phyloP scores from a whole-genome alignment of 2,888 invertebrate species.

The Pseudococcus longispinus region DNA sequence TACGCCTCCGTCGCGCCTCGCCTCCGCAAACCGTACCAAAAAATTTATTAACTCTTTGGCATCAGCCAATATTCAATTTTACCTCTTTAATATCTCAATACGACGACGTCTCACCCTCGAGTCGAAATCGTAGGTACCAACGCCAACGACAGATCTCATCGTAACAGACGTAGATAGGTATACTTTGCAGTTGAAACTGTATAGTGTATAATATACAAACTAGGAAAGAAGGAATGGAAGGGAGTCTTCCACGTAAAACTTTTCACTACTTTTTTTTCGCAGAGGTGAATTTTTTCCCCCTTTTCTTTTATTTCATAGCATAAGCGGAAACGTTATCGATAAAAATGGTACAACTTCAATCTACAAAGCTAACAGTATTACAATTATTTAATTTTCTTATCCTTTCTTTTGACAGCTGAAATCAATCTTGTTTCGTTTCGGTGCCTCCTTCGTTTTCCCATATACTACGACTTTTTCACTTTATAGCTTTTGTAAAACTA shows the following conservation, averaged over 20 bases:
- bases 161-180: not conserved
- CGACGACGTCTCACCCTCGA: not conserved
- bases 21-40: not conserved
- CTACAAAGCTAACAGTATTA: constrained; percentile 37
- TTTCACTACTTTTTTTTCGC: not conserved
- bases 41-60: constrained; percentile 21
- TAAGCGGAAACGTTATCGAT: not conserved
- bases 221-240: not conserved
- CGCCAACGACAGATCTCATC: not conserved
- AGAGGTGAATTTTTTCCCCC: not conserved
- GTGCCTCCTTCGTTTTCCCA: not conserved
- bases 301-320: not conserved
- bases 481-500: constrained; percentile 11
- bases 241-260: not conserved
- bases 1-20: not conserved
- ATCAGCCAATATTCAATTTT: constrained; percentile 13
- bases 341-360: constrained; percentile 16
- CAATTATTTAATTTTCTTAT: constrained; percentile 43
- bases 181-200: not conserved
- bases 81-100: constrained; percentile 5
- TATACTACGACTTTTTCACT: constrained; percentile 9
- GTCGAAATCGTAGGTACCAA: not conserved
- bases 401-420: constrained; percentile 36
- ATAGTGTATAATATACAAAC: not conserved
- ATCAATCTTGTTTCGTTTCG: constrained; percentile 15